Evolutionary conservation across 2,797 vertebrate genomes (phyloP).

Genomic region (Rhabdophis nuchalis): DNA sequence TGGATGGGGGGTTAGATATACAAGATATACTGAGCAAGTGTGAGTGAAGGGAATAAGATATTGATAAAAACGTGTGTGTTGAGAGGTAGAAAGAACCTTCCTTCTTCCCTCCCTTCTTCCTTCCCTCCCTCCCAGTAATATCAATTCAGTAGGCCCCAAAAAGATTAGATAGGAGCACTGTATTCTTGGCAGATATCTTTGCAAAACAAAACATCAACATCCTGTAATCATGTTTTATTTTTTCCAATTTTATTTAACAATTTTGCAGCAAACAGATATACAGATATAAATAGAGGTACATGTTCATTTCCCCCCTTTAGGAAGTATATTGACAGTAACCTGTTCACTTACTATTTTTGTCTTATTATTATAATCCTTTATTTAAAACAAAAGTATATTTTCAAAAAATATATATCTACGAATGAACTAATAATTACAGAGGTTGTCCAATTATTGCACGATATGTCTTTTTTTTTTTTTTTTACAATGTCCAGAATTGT

Average conservation of each 20-base stretch:
- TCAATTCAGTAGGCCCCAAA: background rate
- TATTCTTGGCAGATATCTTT: background rate
- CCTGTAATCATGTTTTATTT: background rate
- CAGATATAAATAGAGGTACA: background rate
- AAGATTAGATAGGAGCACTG: background rate
- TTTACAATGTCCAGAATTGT: background rate
- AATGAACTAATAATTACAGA: background rate
- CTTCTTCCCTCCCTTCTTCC: background rate
- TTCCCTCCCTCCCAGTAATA: background rate
- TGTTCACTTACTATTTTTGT: background rate
- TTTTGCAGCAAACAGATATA: background rate
- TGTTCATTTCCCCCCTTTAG: background rate
- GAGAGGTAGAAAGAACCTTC: background rate
- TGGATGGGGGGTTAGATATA: background rate
- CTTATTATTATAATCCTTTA: background rate
- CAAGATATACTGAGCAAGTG: background rate
- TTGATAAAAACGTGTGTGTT: background rate
- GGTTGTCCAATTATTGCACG: background rate
- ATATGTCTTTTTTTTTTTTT: background rate
- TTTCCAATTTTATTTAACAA: background rate
- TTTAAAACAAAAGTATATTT: background rate
- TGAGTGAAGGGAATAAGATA: background rate
- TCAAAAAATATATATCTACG: background rate
- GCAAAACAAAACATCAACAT: background rate
- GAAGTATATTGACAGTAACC: background rate